A percentile compares a stretch with the other conserved stretches of the same genome.
phyloP scores from a whole-genome alignment of 2,888 invertebrate genomes.

The Phengaris arion region DNA sequence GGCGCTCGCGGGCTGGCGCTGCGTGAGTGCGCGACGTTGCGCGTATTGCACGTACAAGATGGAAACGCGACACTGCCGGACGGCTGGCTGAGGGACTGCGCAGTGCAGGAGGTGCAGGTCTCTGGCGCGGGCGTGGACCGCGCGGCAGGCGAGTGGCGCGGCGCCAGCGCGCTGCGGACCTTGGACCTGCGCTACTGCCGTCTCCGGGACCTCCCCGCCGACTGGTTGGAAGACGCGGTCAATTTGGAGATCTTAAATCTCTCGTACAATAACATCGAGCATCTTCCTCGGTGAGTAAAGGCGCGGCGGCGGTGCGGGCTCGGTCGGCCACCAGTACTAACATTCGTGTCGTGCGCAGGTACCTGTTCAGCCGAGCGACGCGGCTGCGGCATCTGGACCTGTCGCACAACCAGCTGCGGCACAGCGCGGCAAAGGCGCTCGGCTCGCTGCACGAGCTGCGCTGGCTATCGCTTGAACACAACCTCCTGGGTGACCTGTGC shows the following conservation, averaged over 20 bases:
- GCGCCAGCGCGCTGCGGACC: not conserved
- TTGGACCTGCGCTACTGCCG: not conserved
- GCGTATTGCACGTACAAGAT: not conserved
- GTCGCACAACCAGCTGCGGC: constrained; percentile 35
- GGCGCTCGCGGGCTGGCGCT: not conserved
- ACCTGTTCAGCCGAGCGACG: not conserved
- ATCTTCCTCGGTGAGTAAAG: constrained; percentile 9
- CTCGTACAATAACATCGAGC: constrained; percentile 1
- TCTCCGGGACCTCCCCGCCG: not conserved
- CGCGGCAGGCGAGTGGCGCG: constrained; percentile 18
- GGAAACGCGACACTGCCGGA: not conserved
- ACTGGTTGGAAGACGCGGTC: constrained; percentile 6
- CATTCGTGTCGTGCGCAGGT: not conserved
- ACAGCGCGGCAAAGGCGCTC: constrained; percentile 35
- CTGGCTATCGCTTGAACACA: constrained; percentile 38
- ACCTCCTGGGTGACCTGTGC: constrained; percentile 45
- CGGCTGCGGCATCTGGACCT: constrained; percentile 31
- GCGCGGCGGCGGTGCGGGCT: not conserved
- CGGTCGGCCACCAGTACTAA: not conserved
- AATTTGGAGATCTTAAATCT: not conserved
- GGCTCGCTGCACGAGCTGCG: constrained; percentile 36
- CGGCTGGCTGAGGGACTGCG: constrained; percentile 5
- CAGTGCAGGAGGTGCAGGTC: not conserved
- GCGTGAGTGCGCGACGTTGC: constrained; percentile 2
- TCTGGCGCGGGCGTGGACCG: not conserved